phyloP scores from a whole-genome alignment of 2,113 vertebrate genomes.

The Pan troglodytes region NHGRI_mPanTro3-v2.1_pri NC_072398.2:182892501-182893000 shows the following conservation, averaged over 20 bases:
- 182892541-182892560: slow-evolving; percentile 16
- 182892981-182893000: not conserved
- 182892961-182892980: not conserved
- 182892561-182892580: slow-evolving; percentile 12
- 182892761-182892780: not conserved
- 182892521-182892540: not conserved
- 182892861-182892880: not conserved
- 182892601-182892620: not conserved
- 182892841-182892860: not conserved
- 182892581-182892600: not conserved
- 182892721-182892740: not conserved
- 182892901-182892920: not conserved
- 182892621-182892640: not conserved
- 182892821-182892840: not conserved
- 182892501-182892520: not conserved
- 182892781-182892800: not conserved
- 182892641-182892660: not conserved
- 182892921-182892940: not conserved
- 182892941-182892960: not conserved
- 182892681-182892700: slow-evolving; percentile 1
- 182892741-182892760: not conserved
- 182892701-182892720: not conserved
- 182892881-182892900: not conserved
- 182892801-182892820: not conserved
- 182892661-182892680: not conserved